Evolutionary conservation across 2,113 vertebrate genomes (phyloP), one percentile per base, ranked within the genome.

Genomic region (Daphoenositta chrysoptera): DNA sequence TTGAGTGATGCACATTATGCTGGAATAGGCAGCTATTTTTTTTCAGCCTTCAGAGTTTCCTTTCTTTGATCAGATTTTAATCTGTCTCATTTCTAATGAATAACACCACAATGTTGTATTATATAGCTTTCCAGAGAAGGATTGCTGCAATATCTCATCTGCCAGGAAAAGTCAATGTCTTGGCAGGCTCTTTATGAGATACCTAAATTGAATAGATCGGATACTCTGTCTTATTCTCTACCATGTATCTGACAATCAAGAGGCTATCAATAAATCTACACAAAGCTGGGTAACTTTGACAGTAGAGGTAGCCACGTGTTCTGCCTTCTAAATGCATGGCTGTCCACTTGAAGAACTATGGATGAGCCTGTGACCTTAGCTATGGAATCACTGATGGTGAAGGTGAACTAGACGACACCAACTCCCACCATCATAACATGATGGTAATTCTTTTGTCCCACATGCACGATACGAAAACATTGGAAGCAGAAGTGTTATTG

Each of bases 41-140:
- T 87, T 63, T n/a, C 35, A 4, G 63, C 58, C 48, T 80, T 70
- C 50, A 77, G 58, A 86, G 31, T 40, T 56, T 93, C 35, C 31
- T 33, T 92, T 77, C 45, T 91, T 72, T 84, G 80, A 89, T 91
- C 69, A 64, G 89, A 86, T 92, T 93, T 94, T 93, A 97, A 96
- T 90, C 90, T 79, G 64, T 78, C 68, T 92, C 50, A 73, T 90
- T 96, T 88, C 92, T 95, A 95, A 96, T 90, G 92, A 95, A 86
- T 93, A 94, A 86, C 76, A 94, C 37, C 53, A 80, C 71, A 58
- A 28, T 58, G 88, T 66, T 92, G 90, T 88, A 95, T 80, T 77
- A 77, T 24, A 77, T 16, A 73, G 71, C 53, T 92, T 96, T 88
- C 58, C 71, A 81, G 47, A 89, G 94, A 95, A 73, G 68, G 58